These are phyloP conservation scores for Paragorgia papillata DNA, from an alignment of 92 coral and sea anemone species.

Conservation along the genomic window DNA sequence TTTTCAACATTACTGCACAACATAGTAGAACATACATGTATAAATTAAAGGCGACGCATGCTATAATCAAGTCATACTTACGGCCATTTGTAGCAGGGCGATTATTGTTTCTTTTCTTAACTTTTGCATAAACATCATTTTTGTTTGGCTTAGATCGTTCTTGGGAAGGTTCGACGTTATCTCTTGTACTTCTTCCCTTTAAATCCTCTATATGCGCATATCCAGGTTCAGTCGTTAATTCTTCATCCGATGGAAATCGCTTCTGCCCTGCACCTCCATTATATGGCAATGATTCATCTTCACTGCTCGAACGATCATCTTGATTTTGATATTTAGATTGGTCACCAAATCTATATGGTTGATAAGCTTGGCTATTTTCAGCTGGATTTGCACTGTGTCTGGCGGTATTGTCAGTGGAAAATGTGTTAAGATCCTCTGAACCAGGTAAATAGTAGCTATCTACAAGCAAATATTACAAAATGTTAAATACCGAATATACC, in stretches of 20 bases:
- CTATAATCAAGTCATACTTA: too few relatives aligned
- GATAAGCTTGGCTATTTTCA: conserved; percentile 38
- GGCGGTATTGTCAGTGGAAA: conserved; percentile 14
- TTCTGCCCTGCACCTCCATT: neutral
- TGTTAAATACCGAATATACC: neutral
- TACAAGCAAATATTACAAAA: neutral
- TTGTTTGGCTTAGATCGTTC: neutral
- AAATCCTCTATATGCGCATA: conserved; percentile 15
- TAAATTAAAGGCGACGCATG: too few relatives aligned
- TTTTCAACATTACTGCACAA: neutral
- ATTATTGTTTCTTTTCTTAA: conserved; percentile 25
- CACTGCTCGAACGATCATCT: conserved; percentile 13
- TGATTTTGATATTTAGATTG: neutral
- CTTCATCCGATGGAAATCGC: conserved; percentile 25
- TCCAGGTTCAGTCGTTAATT: conserved; percentile 27
- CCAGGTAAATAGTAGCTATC: conserved; percentile 43
- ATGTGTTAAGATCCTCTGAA: conserved; percentile 36
- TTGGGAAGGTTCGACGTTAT: conserved; percentile 6
- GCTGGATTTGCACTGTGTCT: conserved; percentile 18
- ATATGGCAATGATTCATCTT: conserved; percentile 11
- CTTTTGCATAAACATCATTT: conserved; percentile 17
- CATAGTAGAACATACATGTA: too few relatives aligned
- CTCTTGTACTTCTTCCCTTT: conserved; percentile 7
- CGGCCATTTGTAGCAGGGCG: conserved; percentile 33
- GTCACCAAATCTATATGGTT: conserved; percentile 29